Evolutionary conservation across 2,888 invertebrate species (phyloP), one percentile per base, ranked within the genome.

Genomic region (Carabus problematicus): DNA sequence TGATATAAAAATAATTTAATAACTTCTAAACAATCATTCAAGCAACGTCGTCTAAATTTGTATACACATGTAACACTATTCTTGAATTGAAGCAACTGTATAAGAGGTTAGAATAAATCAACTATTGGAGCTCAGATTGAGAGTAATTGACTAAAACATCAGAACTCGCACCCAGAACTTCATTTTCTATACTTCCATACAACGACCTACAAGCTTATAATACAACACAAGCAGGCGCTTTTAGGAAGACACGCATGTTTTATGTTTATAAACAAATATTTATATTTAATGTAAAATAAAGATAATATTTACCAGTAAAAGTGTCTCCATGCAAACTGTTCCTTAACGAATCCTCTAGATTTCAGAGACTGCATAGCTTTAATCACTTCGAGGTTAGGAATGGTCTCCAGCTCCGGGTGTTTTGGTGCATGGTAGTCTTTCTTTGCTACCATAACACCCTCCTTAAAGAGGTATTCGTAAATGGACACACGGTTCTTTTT

Each of bases 241-340:
- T 64, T 56, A 56, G 55, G 56, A 64, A 54, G 64, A 55, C 54
- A 58, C 40, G 8, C 1, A 16, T n/a, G 6, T 49, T 63, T 63
- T 29, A 19, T 19, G 9, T 16, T 14, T 9, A 3, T 49, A 45
- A 12, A 16, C 9, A 49, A 54, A 40, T 11, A 61, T 6, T 56
- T 49, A n/a, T 49, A 41, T 29, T 11, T 45, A 8, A 16, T 45
- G 58, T 19, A 52, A 77, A 83, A 52, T 52, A 16, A 52, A 7
- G 9, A 14, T 45, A 3, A 52, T 52, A 16, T 16, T 81, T 82
- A 90, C 98, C 98, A 99, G 83, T 99, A 99, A 79, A 94, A 99
- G 83, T 99, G 98, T 78, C 98, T 91, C 99, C 99, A 99, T 3
- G 98, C 98, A 83, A 99, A 99, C 84, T 99, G 98, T 87, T 99